phyloP scores from a whole-genome alignment of 2,888 invertebrate species.

The Heliconius erato region DNA sequence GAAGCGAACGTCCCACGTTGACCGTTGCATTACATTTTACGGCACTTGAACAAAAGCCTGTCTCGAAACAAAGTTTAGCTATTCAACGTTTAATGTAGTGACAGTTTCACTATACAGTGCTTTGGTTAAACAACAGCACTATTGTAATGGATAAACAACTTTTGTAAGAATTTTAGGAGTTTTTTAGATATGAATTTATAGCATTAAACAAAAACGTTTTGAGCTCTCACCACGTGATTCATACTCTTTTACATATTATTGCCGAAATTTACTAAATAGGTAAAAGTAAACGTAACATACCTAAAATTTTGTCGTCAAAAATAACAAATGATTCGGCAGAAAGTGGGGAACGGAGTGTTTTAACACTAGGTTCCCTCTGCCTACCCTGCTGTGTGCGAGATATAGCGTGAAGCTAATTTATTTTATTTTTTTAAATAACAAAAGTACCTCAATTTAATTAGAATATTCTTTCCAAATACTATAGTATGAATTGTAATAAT shows the following conservation, averaged over 20 bases:
- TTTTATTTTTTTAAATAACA: too few relatives aligned
- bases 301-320: background rate
- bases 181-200: background rate
- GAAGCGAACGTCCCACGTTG: conserved; percentile 35
- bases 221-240: too few relatives aligned
- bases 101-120: conserved; percentile 3
- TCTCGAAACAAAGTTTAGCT: background rate
- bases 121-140: background rate
- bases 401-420: too few relatives aligned
- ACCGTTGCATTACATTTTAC: conserved; percentile 34
- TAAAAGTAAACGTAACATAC: background rate
- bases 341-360: too few relatives aligned
- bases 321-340: too few relatives aligned
- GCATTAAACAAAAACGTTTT: background rate
- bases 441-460: background rate
- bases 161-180: background rate
- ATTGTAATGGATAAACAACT: background rate
- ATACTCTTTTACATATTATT: too few relatives aligned
- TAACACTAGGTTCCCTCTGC: too few relatives aligned
- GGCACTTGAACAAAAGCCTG: conserved; percentile 25
- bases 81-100: conserved; percentile 9
- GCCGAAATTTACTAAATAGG: too few relatives aligned
- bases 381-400: too few relatives aligned
- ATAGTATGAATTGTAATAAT: background rate
- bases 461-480: background rate